Percentiles rank a stretch among this genome's conserved stretches.
phyloP scores from a whole-genome alignment of 2,888 invertebrate species.

The Yponomeuta plumbellus region DNA sequence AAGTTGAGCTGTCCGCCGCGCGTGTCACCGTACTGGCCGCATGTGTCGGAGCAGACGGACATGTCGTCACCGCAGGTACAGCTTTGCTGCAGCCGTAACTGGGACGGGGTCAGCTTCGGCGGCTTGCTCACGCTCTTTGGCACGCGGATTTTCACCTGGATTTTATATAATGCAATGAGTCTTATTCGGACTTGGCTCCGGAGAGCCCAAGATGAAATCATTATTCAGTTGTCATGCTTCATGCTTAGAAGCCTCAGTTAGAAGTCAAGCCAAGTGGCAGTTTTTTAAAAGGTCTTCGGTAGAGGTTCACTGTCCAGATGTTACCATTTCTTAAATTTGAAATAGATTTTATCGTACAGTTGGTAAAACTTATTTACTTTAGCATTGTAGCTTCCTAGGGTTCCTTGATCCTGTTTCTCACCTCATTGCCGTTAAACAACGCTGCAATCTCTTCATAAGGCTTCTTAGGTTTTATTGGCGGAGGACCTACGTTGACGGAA shows the following conservation, averaged over 20 bases:
- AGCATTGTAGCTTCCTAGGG: too few species aligned
- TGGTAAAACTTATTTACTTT: too few species aligned
- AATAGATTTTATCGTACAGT: too few species aligned
- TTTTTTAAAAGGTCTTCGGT: too few species aligned
- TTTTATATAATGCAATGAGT: neutral
- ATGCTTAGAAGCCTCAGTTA: neutral
- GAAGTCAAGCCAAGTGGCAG: too few species aligned
- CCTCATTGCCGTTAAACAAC: slow-evolving; percentile 79
- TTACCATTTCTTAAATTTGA: too few species aligned
- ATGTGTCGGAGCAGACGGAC: slow-evolving; percentile 56
- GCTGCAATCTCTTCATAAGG: slow-evolving; percentile 81
- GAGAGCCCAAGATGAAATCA: neutral
- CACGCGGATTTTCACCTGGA: slow-evolving; percentile 77
- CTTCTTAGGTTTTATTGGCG: slow-evolving; percentile 26
- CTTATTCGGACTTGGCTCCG: neutral
- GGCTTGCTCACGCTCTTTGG: slow-evolving; percentile 72
- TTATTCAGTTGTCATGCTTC: neutral
- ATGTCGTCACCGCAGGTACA: slow-evolving; percentile 64
- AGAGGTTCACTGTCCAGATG: too few species aligned
- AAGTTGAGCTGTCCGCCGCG: slow-evolving; percentile 47
- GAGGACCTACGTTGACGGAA: neutral
- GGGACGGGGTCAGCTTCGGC: slow-evolving; percentile 57
- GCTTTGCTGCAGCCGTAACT: slow-evolving; percentile 52
- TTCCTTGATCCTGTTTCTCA: slow-evolving; percentile 23
- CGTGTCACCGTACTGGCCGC: slow-evolving; percentile 35